Base-by-base conservation (phyloP, 2,113 vertebrate species). In the Geococcyx californianus region DNA sequence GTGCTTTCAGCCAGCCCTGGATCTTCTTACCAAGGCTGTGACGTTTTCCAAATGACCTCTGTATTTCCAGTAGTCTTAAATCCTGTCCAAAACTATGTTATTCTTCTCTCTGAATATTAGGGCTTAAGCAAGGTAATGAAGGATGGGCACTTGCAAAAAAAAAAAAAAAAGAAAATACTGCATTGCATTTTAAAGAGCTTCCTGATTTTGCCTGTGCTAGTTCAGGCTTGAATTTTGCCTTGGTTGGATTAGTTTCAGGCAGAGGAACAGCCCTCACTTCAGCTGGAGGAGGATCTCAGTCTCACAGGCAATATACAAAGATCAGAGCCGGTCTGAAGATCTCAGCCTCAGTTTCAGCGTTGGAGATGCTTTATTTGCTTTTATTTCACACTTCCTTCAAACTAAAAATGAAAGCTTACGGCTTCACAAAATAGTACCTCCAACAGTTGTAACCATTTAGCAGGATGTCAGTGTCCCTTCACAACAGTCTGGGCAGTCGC, bases 31-130 rank as follows among this genome's bases (percentile, higher is more conserved):
- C 73, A 75, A 94, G 73, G 82, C 66, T 78, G 42, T 83, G 59
- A 66, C 3, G 29, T 95, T 93, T 94, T 92, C 90, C 93, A 68
- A 63, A 74, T 55, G 76, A 25, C 86, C 68, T 66, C 42, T 90
- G 20, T 44, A 5, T 93, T 84, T 95, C 68, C 18, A 72, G 54
- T n/a, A 34, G 64, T 72, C 72, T 72, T 85, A 70, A 79, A 80
- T 81, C 49, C 70, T 73, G 19, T 80, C 79, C 51, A 59, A 84
- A 81, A 58, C 8, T 23, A 11, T 51, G 24, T 33, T 68, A 36
- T 52, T 75, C 9, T 62, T 91, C 31, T 38, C 14, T 72, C 58
- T 81, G 75, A 89, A 59, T 75, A 55, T 36, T 55, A 40, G 47
- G 28, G 44, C 62, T 89, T 60, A 64, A 36, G 45, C 21, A 49